Evolutionary conservation across 2,113 vertebrate genomes (phyloP).

Genomic region (Trichomycterus rosablanca): DNA sequence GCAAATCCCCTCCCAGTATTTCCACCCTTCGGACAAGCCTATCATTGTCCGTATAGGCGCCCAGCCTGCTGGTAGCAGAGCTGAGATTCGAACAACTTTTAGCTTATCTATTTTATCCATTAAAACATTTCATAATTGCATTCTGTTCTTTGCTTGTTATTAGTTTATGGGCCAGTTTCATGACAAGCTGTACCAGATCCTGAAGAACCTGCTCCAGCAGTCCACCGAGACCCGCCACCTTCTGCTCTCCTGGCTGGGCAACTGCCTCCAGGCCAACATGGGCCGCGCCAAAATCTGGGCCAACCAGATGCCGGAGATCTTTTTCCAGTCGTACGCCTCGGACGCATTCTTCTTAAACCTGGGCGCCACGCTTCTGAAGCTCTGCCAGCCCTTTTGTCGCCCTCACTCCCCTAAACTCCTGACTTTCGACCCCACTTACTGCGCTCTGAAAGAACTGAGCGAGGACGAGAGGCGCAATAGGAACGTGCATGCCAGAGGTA

Average conservation of each 20-base stretch:
- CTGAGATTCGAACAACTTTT: too few species aligned
- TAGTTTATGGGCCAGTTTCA: slow-evolving; percentile 96
- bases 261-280: slow-evolving; percentile 87
- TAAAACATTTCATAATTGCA: neutral
- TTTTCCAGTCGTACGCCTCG: slow-evolving; percentile 93
- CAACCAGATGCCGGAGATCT: slow-evolving; percentile 97
- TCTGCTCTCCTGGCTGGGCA: slow-evolving; percentile 91
- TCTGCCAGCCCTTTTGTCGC: slow-evolving; percentile 98
- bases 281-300: slow-evolving; percentile 97
- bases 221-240: slow-evolving; percentile 87
- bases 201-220: slow-evolving; percentile 90
- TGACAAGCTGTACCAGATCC: slow-evolving; percentile 90
- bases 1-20: too few species aligned
- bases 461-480: slow-evolving; percentile 86
- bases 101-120: too few species aligned
- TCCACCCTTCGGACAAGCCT: too few species aligned
- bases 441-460: slow-evolving; percentile 85
- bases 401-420: slow-evolving; percentile 84
- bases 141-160: slow-evolving; percentile 13
- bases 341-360: slow-evolving; percentile 95
- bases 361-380: slow-evolving; percentile 85
- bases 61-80: too few species aligned
- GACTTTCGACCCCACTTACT: slow-evolving; percentile 94
- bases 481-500: slow-evolving; percentile 89
- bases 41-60: too few species aligned